These are phyloP conservation scores for Halictus ligatus DNA, from an alignment of 2,888 invertebrate genomes.

Conservation along the genomic window DNA sequence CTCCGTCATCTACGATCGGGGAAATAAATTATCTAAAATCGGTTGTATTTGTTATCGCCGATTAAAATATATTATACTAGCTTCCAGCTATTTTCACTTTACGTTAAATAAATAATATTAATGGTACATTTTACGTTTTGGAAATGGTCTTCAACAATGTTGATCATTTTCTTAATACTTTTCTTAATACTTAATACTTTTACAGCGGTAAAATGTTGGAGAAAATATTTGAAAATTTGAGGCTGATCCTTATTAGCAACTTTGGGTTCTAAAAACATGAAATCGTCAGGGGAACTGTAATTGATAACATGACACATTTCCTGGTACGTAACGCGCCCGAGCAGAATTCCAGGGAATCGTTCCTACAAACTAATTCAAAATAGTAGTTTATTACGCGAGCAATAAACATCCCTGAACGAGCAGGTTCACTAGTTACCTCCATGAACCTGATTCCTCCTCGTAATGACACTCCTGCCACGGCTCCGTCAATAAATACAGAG, in stretches of 20 bases:
- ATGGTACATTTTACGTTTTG: too few species aligned
- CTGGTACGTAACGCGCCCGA: not conserved
- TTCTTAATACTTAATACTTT: too few species aligned
- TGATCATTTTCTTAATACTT: too few species aligned
- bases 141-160: too few species aligned
- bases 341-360: not conserved
- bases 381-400: not conserved
- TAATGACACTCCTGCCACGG: constrained; percentile 23
- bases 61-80: too few species aligned
- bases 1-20: too few species aligned
- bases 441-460: constrained; percentile 1
- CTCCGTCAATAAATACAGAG: constrained; percentile 45
- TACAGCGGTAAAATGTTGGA: not conserved
- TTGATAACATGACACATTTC: not conserved
- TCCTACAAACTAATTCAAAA: not conserved
- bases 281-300: not conserved
- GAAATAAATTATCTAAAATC: too few species aligned
- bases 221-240: not conserved
- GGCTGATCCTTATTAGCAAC: not conserved
- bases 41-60: too few species aligned
- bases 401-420: not conserved
- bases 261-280: not conserved
- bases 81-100: too few species aligned
- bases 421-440: constrained; percentile 3
- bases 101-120: too few species aligned